phyloP scores from a whole-genome alignment of 2,113 vertebrate genomes.

The Gnathonemus echidnorhynchus region DNA sequence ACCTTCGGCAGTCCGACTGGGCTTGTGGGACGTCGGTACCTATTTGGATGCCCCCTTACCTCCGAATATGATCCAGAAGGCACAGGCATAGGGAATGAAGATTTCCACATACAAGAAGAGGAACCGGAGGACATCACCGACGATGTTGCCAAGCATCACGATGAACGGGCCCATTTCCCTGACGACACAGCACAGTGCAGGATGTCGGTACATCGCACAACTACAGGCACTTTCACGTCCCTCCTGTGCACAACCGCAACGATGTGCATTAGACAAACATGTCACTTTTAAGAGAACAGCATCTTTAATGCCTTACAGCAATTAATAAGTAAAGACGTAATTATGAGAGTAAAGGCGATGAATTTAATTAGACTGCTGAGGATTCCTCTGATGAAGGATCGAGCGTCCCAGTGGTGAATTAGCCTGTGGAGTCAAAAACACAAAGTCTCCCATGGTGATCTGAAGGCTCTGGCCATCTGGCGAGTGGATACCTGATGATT shows the following conservation, averaged over 20 bases:
- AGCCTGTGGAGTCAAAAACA: not conserved
- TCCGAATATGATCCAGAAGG: conserved; percentile 65
- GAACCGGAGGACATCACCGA: conserved; percentile 52
- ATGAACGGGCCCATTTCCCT: conserved; percentile 60
- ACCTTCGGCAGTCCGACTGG: not conserved
- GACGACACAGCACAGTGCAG: conserved; percentile 7
- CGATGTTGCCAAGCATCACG: conserved; percentile 55
- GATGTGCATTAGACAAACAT: not conserved
- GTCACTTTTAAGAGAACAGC: not conserved
- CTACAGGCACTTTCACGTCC: not conserved
- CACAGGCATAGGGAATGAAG: conserved; percentile 57
- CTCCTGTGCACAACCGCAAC: not conserved
- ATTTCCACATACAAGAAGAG: conserved; percentile 60
- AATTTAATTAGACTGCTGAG: not conserved
- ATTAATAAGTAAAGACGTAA: not conserved
- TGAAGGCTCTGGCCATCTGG: not conserved
- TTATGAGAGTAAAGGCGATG: not conserved
- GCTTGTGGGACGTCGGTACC: not conserved
- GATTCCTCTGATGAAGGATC: not conserved
- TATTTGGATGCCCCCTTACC: conserved; percentile 33
- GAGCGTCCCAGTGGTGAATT: not conserved
- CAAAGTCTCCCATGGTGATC: not conserved
- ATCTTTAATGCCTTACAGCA: not conserved
- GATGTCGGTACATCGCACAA: not conserved
- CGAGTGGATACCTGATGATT: not conserved